A percentile compares a stretch with the other conserved stretches of the same genome.
These are phyloP conservation scores for Pipistrellus pygmaeus DNA, from an alignment of 2,797 vertebrate species.

Conservation along the genomic window DNA sequence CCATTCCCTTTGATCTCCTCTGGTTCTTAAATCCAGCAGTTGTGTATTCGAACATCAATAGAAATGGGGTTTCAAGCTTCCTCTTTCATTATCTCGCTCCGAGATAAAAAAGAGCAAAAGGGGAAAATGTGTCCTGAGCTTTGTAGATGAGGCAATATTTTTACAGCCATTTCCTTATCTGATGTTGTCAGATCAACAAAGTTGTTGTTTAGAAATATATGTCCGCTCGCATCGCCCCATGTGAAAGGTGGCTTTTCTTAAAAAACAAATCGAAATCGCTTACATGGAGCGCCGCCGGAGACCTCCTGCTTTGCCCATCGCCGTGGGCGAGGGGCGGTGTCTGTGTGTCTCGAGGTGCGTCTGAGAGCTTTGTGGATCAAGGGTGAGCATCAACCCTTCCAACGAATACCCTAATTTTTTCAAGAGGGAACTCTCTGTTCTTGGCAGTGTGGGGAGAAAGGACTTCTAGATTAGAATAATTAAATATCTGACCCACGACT, in stretches of 20 bases:
- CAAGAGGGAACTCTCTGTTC: slow-evolving; percentile 80
- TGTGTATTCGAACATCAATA: slow-evolving; percentile 97
- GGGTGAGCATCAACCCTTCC: slow-evolving; percentile 86
- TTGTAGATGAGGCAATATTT: slow-evolving; percentile 89
- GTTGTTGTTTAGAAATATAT: slow-evolving; percentile 83
- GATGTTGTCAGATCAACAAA: slow-evolving; percentile 90
- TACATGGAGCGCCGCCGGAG: background rate
- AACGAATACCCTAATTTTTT: slow-evolving; percentile 83
- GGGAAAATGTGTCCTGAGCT: slow-evolving; percentile 86
- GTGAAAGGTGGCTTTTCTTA: slow-evolving; percentile 80
- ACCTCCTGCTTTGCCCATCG: slow-evolving; percentile 69
- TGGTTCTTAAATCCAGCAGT: slow-evolving; percentile 94
- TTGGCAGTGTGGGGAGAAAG: slow-evolving; percentile 75
- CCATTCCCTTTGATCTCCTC: slow-evolving; percentile 95
- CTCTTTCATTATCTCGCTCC: slow-evolving; percentile 96
- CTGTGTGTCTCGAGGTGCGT: slow-evolving; percentile 67
- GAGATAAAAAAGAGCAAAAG: slow-evolving; percentile 90
- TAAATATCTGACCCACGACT: slow-evolving; percentile 80
- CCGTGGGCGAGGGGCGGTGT: slow-evolving; percentile 70
- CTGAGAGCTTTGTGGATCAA: slow-evolving; percentile 82
- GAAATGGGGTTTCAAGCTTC: slow-evolving; percentile 92
- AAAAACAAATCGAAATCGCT: slow-evolving; percentile 80
- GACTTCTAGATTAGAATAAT: slow-evolving; percentile 82
- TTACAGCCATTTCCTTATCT: slow-evolving; percentile 91
- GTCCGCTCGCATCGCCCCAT: background rate